Conservation (phyloP, 2,113 vertebrate genomes). For the Myrmecophaga tridactyla region DNA sequence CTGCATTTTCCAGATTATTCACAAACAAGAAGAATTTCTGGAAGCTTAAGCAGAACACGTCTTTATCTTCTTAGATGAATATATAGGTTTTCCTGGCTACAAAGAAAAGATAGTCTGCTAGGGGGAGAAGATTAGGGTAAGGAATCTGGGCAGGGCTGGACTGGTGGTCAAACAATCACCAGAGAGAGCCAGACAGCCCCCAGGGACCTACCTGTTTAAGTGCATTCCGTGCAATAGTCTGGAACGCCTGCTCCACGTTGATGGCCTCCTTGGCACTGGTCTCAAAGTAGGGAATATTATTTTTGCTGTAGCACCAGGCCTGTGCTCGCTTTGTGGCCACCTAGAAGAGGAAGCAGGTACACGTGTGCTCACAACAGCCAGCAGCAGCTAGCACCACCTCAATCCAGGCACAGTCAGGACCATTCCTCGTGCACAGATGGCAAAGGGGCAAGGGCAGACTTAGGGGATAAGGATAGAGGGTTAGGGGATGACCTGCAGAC, state of each 20-base stretch:
- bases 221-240: constrained; percentile 98
- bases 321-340: constrained; percentile 98
- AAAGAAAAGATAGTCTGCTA: background rate
- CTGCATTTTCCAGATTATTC: background rate
- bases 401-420: background rate
- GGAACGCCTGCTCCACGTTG: constrained; percentile 99
- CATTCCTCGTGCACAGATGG: background rate
- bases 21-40: background rate
- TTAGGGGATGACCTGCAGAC: background rate
- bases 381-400: rapidly evolving
- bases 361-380: rapidly evolving
- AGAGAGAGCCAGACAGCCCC: background rate
- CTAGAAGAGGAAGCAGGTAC: constrained; percentile 79
- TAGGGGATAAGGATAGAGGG: background rate
- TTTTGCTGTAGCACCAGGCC: constrained; percentile 99
- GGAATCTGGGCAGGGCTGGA: background rate
- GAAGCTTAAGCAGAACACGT: background rate
- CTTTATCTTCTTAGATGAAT: background rate
- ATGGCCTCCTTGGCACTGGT: constrained; percentile 99
- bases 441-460: background rate
- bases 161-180: rapidly evolving
- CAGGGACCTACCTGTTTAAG: constrained; percentile 93
- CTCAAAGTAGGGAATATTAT: constrained; percentile 99
- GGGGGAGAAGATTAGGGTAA: background rate
- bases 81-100: background rate